phyloP scores from a whole-genome alignment of 2,797 vertebrate species.

The Lacerta viridis region DNA sequence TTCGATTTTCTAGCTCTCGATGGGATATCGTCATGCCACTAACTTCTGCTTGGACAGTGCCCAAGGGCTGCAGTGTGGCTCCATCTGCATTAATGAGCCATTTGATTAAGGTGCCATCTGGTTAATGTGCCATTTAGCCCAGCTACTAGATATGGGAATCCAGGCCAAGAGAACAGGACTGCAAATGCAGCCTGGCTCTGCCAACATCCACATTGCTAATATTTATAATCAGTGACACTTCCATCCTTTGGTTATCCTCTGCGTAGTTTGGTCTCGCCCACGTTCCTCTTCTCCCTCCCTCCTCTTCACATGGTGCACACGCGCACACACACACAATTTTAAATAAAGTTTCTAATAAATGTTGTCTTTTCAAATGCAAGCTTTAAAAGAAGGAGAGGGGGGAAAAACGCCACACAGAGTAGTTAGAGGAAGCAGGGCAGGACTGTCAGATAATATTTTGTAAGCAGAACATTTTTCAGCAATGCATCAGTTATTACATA shows the following conservation, averaged over 20 bases:
- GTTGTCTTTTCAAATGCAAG: not conserved
- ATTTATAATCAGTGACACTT: constrained; percentile 18
- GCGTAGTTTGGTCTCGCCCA: not conserved
- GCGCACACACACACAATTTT: not conserved
- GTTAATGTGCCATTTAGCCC: constrained; percentile 21
- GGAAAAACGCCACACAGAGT: not conserved
- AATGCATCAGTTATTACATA: constrained; percentile 17
- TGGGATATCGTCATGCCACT: constrained; percentile 3
- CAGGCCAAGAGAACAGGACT: not conserved
- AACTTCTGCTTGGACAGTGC: constrained; percentile 18
- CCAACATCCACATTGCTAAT: constrained; percentile 21
- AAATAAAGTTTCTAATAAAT: not conserved
- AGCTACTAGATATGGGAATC: not conserved
- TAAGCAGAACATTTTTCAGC: constrained; percentile 9
- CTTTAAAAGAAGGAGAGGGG: not conserved
- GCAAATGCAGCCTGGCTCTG: not conserved
- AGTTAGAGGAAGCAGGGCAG: constrained; percentile 3
- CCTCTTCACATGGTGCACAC: not conserved
- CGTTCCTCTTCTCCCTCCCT: not conserved
- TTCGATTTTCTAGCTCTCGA: not conserved
- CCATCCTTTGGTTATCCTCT: constrained; percentile 17
- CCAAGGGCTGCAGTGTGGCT: constrained; percentile 15
- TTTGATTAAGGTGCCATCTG: constrained; percentile 28
- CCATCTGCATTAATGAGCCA: constrained; percentile 19
- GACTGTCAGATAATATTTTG: constrained; percentile 2